phyloP scores from a whole-genome alignment of 2,113 vertebrate species.

The Corynorhinus townsendii region DNA sequence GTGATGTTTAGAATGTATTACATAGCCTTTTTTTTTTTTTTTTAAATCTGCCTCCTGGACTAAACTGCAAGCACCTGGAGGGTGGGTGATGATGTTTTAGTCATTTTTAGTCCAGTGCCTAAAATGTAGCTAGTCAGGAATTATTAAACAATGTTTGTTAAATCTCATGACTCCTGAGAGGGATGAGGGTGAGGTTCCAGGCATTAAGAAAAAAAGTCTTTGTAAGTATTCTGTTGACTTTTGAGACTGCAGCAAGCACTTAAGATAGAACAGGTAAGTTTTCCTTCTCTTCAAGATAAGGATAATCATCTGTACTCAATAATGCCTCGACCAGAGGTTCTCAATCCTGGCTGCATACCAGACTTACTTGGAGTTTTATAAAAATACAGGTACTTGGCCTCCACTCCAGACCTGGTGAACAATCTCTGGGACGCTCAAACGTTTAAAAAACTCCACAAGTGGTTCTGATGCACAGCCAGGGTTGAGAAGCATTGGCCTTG shows the following conservation, averaged over 20 bases:
- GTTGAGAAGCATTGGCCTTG: background rate
- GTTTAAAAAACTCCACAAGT: conserved; percentile 3
- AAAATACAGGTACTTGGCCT: background rate
- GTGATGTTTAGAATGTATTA: background rate
- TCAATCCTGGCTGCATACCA: background rate
- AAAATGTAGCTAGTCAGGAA: background rate
- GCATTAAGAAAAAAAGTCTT: background rate
- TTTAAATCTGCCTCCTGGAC: background rate
- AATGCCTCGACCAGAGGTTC: background rate
- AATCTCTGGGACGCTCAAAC: background rate
- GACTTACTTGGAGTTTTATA: conserved; percentile 7
- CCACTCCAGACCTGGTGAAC: background rate
- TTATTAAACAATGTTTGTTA: conserved; percentile 17
- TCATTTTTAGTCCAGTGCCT: background rate
- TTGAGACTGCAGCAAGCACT: background rate
- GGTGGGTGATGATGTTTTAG: background rate
- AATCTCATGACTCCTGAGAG: background rate
- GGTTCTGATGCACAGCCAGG: background rate
- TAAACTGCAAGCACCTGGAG: background rate
- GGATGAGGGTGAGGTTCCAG: background rate
- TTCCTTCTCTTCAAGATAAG: conserved; percentile 22
- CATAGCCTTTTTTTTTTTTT: background rate
- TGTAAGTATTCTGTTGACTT: background rate
- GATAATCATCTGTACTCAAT: background rate
- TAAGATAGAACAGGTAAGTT: background rate